Conservation (phyloP, 1,140 invertebrate species). For the Atta colombica region DNA sequence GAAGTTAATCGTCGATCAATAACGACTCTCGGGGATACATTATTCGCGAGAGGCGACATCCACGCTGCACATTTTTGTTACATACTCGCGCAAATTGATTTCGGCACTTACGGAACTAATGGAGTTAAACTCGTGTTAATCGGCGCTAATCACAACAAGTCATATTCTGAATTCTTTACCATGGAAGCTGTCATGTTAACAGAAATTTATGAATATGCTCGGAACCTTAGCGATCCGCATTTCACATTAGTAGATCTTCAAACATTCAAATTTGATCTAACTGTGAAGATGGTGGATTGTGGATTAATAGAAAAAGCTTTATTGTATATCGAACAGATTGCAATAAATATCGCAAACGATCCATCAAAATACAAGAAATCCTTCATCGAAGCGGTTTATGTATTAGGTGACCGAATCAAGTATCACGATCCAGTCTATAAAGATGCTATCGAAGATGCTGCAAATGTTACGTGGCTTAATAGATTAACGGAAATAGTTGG, state of each 20-base stretch:
- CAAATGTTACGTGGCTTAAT: conserved; percentile 82
- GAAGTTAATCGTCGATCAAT: conserved; percentile 95
- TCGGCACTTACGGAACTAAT: conserved; percentile 89
- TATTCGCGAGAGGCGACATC: conserved; percentile 90
- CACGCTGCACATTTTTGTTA: conserved; percentile 98
- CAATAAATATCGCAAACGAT: conserved; percentile 88
- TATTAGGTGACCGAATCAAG: conserved; percentile 91
- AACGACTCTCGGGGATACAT: conserved; percentile 91
- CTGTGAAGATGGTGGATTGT: conserved; percentile 92
- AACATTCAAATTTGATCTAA: conserved; percentile 92
- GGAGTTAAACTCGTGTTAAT: conserved; percentile 93
- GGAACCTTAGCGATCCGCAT: conserved; percentile 92
- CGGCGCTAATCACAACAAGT: conserved; percentile 90
- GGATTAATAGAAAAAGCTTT: conserved; percentile 93
- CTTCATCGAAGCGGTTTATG: conserved; percentile 90
- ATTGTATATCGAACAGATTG: conserved; percentile 93
- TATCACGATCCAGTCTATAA: conserved; percentile 92
- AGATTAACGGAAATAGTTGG: conserved; percentile 81
- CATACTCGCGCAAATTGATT: conserved; percentile 94
- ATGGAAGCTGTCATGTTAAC: conserved; percentile 96
- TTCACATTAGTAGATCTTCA: conserved; percentile 90
- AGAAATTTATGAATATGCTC: conserved; percentile 97
- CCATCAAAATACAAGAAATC: conserved; percentile 87
- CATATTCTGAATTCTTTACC: conserved; percentile 91
- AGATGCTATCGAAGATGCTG: conserved; percentile 83